Conservation (phyloP, 2,888 invertebrate species). For the Latrodectus hesperus region DNA sequence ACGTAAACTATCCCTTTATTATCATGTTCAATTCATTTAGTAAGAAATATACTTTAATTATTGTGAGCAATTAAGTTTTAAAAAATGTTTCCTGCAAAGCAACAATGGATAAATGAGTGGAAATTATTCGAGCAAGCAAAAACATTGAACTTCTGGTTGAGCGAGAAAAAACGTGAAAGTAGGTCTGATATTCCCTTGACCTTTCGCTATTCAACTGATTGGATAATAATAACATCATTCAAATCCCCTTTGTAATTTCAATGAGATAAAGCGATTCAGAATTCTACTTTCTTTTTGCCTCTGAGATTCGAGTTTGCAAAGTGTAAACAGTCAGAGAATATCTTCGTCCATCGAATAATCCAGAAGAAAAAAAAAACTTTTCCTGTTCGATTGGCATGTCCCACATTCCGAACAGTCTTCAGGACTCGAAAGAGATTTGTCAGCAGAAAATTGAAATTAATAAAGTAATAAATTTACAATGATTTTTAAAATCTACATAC, state of each 20-base stretch:
- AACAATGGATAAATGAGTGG: too few species aligned
- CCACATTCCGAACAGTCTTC: not conserved
- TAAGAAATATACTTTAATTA: too few species aligned
- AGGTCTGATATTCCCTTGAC: constrained; percentile 47
- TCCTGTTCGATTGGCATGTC: constrained; percentile 31
- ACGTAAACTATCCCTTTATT: too few species aligned
- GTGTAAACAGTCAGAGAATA: constrained; percentile 41
- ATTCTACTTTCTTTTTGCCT: constrained; percentile 23
- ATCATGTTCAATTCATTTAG: too few species aligned
- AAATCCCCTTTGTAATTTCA: constrained; percentile 29
- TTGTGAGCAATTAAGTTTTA: too few species aligned
- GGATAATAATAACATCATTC: constrained; percentile 38
- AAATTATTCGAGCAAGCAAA: not conserved
- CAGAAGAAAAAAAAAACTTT: not conserved
- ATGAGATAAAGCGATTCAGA: constrained; percentile 6
- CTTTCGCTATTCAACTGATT: constrained; percentile 22
- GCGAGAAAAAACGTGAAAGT: constrained; percentile 31
- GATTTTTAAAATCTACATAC: too few species aligned
- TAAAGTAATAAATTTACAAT: too few species aligned
- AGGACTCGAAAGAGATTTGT: not conserved
- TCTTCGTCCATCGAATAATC: constrained; percentile 34
- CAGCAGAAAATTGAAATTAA: constrained; percentile 19
- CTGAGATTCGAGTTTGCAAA: not conserved
- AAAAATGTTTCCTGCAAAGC: too few species aligned
- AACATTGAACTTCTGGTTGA: constrained; percentile 18